These are phyloP conservation scores for Protobothrops mucrosquamatus DNA, from an alignment of 2,113 vertebrate genomes.

Conservation along the genomic window DNA sequence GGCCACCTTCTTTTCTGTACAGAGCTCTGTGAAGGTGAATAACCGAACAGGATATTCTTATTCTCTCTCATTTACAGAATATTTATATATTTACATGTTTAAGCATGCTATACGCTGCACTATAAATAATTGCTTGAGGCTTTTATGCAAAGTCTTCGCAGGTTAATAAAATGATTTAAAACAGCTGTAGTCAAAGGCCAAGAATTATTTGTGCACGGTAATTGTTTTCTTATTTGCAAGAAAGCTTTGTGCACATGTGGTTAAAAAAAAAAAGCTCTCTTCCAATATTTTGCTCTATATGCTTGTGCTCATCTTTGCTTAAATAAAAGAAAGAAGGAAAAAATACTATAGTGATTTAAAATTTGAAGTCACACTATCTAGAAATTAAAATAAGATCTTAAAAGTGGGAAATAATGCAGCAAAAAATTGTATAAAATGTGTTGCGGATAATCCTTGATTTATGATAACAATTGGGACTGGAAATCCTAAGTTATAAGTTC, in stretches of 20 bases:
- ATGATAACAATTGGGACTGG: background rate
- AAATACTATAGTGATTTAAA: background rate
- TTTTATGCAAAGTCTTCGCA: background rate
- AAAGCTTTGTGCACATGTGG: background rate
- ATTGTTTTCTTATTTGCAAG: background rate
- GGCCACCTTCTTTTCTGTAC: background rate
- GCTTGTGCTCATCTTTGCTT: background rate
- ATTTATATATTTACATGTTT: background rate
- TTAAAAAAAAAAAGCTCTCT: background rate
- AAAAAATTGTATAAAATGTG: background rate
- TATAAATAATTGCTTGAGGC: background rate
- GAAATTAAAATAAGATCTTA: background rate
- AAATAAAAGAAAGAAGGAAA: background rate
- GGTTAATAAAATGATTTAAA: conserved; percentile 4
- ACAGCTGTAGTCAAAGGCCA: background rate
- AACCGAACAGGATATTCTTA: background rate
- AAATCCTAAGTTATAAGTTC: background rate
- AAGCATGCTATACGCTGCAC: background rate
- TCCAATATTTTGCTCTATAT: background rate
- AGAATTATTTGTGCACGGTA: background rate
- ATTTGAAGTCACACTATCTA: background rate
- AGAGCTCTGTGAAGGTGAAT: background rate
- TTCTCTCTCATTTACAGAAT: background rate
- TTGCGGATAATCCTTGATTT: background rate
- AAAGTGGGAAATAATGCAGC: background rate